A percentile compares a stretch with the other conserved stretches of the same genome.
phyloP scores from a whole-genome alignment of 2,888 invertebrate genomes.

The Thymelicus lineola region DNA sequence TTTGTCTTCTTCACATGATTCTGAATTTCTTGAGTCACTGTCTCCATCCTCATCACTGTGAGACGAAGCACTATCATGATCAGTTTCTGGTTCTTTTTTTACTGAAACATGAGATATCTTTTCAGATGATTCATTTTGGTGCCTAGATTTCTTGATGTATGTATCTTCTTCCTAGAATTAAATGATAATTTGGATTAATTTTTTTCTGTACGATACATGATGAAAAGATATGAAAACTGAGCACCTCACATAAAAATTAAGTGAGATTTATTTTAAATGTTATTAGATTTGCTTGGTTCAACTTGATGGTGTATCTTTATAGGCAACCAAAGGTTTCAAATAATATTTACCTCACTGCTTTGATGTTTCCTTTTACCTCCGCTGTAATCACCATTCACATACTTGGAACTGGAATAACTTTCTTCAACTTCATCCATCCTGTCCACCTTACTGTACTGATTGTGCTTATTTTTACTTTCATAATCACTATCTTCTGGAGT shows the following conservation, averaged over 20 bases:
- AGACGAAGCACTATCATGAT: conserved; percentile 27
- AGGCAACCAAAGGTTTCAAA: not conserved
- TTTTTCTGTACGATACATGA: not conserved
- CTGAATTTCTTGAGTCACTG: conserved; percentile 50
- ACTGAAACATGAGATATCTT: conserved; percentile 50
- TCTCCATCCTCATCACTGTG: conserved; percentile 39
- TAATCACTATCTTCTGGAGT: conserved; percentile 67
- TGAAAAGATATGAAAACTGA: no score
- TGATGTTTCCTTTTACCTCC: conserved; percentile 68
- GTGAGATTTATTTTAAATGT: not conserved
- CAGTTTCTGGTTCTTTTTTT: conserved; percentile 55
- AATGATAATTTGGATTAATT: not conserved
- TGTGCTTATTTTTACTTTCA: conserved; percentile 54
- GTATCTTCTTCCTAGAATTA: conserved; percentile 67
- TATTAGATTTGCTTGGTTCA: not conserved
- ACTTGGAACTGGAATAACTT: conserved; percentile 50
- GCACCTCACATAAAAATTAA: no score
- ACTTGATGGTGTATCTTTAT: not conserved
- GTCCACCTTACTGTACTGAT: conserved; percentile 54
- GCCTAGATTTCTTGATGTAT: conserved; percentile 62
- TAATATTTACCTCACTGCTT: conserved; percentile 71
- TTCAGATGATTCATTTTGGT: conserved; percentile 59
- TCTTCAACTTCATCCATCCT: conserved; percentile 49
- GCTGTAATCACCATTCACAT: conserved; percentile 68
- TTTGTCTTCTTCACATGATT: conserved; percentile 63